phyloP scores from a whole-genome alignment of 2,797 vertebrate genomes.

The Acomys russatus region DNA sequence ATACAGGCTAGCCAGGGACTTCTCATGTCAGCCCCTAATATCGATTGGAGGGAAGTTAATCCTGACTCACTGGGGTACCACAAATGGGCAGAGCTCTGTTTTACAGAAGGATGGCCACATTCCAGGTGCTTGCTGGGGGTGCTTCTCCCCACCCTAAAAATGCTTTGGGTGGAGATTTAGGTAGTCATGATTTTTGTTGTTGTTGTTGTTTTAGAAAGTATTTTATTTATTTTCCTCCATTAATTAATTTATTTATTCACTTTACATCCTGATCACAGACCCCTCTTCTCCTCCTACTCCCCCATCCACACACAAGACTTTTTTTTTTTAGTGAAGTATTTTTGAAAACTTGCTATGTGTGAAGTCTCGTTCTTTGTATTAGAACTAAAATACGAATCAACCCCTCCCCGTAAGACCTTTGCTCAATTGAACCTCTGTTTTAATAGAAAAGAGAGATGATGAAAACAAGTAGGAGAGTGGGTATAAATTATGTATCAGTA shows the following conservation, averaged over 20 bases:
- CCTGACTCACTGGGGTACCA: too few species aligned
- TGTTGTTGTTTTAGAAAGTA: neutral
- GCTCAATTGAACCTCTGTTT: neutral
- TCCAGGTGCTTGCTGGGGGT: rapidly evolving
- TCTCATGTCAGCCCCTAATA: rapidly evolving
- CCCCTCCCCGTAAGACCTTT: neutral
- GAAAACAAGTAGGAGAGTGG: neutral
- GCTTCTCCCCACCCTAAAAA: neutral
- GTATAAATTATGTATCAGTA: neutral
- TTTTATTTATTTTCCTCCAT: neutral
- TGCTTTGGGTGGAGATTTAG: neutral
- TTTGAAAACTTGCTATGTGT: neutral
- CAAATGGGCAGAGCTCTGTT: neutral
- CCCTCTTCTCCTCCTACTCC: too few species aligned
- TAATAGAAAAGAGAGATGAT: neutral
- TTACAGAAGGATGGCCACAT: rapidly evolving
- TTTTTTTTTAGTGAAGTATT: neutral
- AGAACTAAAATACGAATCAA: neutral
- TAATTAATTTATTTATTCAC: too few species aligned
- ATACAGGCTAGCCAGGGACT: too few species aligned
- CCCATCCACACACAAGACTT: too few species aligned
- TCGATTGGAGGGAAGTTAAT: neutral
- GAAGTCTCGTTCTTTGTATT: neutral
- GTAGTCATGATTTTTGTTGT: neutral
- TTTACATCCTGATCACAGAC: too few species aligned